Percentiles rank a stretch among this genome's conserved stretches.
Conservation (phyloP, 2,113 vertebrate species). For the Macrotis lagotis region DNA sequence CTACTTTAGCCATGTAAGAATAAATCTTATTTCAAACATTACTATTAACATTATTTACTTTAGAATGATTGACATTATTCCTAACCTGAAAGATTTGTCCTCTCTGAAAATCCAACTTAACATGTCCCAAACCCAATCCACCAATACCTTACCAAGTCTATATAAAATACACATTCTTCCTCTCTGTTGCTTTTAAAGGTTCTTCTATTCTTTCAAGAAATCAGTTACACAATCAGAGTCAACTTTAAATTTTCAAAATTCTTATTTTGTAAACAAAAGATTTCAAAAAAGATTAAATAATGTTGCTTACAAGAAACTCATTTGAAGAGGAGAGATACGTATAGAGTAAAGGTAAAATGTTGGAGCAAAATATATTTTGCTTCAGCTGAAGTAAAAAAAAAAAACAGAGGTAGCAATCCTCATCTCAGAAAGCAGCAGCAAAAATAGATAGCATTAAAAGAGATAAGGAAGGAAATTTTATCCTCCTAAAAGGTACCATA, state of each 20-base stretch:
- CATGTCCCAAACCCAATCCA: background rate
- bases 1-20: background rate
- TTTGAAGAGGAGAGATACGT: too few species aligned
- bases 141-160: background rate
- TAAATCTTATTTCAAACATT: background rate
- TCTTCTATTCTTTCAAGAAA: background rate
- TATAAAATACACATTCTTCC: background rate
- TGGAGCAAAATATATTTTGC: too few species aligned
- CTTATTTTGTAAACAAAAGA: background rate
- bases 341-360: too few species aligned
- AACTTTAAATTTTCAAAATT: background rate
- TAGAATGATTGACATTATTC: background rate
- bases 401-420: too few species aligned
- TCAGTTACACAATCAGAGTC: background rate
- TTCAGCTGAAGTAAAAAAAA: too few species aligned
- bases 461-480: too few species aligned
- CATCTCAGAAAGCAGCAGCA: too few species aligned
- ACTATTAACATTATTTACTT: background rate
- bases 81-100: background rate
- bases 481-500: too few species aligned
- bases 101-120: background rate
- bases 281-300: too few species aligned
- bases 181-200: background rate
- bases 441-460: too few species aligned
- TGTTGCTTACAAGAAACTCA: too few species aligned